phyloP scores from a whole-genome alignment of 2,888 invertebrate species.

The Acanthoscelides obtectus region DNA sequence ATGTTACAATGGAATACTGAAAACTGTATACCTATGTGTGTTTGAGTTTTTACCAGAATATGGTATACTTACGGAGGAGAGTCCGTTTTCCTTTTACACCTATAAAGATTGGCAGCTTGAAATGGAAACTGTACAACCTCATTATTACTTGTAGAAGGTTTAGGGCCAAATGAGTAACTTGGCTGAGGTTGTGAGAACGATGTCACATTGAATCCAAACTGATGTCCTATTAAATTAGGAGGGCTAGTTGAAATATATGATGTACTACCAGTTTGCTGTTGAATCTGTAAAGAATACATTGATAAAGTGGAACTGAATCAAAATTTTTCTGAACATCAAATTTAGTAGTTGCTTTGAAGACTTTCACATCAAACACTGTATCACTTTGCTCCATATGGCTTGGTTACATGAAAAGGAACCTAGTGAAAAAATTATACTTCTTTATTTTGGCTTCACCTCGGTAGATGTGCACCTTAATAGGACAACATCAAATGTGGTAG shows the following conservation, averaged over 20 bases:
- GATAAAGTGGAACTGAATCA: too few relatives aligned
- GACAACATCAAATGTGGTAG: too few relatives aligned
- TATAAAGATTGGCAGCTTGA: slow-evolving; percentile 16
- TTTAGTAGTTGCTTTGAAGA: too few relatives aligned
- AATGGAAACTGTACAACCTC: slow-evolving; percentile 34
- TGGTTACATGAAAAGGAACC: too few relatives aligned
- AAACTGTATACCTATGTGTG: too few relatives aligned
- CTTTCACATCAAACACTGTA: too few relatives aligned
- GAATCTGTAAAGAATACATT: neutral
- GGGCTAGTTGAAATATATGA: neutral
- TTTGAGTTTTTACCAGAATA: neutral
- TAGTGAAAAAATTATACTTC: too few relatives aligned
- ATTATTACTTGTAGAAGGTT: slow-evolving; percentile 13
- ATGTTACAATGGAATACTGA: too few relatives aligned
- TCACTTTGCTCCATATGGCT: too few relatives aligned
- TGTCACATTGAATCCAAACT: neutral
- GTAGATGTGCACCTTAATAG: too few relatives aligned
- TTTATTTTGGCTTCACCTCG: too few relatives aligned
- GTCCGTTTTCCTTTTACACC: slow-evolving; percentile 41
- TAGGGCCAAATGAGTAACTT: slow-evolving; percentile 25
- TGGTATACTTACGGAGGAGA: slow-evolving; percentile 40
- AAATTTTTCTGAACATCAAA: too few relatives aligned
- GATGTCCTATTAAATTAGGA: neutral
- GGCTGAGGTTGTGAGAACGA: slow-evolving; percentile 12
- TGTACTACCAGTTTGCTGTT: neutral